These are phyloP conservation scores for human (Homo sapiens) DNA, from an alignment of 2,113 vertebrate species.

Conservation along the genomic window GRCh38 chr5:173454001-173454500, in stretches of 20 bases:
- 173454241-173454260: not conserved
- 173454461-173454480: not conserved
- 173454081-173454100: not conserved
- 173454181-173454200: not conserved
- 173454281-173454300: not conserved
- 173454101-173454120: not conserved
- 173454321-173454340: not conserved
- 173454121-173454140: not conserved
- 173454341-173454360: not conserved
- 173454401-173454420: not conserved
- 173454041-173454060: not conserved
- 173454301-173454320: not conserved
- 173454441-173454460: not conserved
- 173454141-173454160: not conserved
- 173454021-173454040: not conserved
- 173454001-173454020: accelerated
- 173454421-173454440: not conserved
- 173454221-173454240: not conserved
- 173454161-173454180: no score
- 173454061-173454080: not conserved
- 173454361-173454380: not conserved
- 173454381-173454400: not conserved
- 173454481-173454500: not conserved
- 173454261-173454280: not conserved
- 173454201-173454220: not conserved